phyloP scores from a whole-genome alignment of 2,888 invertebrate genomes.

The Cepaea hortensis region DNA sequence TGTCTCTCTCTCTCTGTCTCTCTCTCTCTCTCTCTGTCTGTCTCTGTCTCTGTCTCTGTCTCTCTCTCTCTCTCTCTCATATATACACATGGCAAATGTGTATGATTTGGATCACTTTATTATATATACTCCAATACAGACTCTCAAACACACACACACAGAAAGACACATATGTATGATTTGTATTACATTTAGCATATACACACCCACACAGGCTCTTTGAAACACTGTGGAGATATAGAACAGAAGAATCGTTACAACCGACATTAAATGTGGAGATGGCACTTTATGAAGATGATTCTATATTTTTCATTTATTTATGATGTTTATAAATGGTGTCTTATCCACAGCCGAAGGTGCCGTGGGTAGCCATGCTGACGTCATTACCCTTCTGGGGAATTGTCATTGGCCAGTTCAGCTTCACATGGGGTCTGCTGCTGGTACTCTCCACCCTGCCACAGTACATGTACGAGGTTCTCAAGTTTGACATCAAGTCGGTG shows the following conservation, averaged over 20 bases:
- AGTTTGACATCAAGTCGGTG: conserved; percentile 55
- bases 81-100: not conserved
- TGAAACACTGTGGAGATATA: too few species aligned
- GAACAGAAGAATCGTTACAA: too few species aligned
- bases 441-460: conserved; percentile 55
- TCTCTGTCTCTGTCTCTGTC: not conserved
- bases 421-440: conserved; percentile 53
- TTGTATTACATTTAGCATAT: too few species aligned
- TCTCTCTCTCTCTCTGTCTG: not conserved
- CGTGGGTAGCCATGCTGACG: conserved; percentile 50
- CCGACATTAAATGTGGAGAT: too few species aligned
- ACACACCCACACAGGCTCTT: too few species aligned
- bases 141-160: too few species aligned
- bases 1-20: not conserved
- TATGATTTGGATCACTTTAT: not conserved
- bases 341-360: conserved; percentile 1
- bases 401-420: conserved; percentile 49
- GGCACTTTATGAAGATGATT: too few species aligned
- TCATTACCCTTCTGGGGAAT: conserved; percentile 53
- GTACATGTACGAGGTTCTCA: conserved; percentile 56
- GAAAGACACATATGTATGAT: too few species aligned
- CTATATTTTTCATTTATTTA: too few species aligned
- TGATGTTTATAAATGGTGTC: not conserved
- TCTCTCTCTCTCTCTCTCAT: not conserved
- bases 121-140: too few species aligned